A percentile compares a stretch with the other conserved stretches of the same genome.
These are phyloP conservation scores for Urophycis tenuis DNA, from an alignment of 2,797 vertebrate species.

Conservation along the genomic window DNA sequence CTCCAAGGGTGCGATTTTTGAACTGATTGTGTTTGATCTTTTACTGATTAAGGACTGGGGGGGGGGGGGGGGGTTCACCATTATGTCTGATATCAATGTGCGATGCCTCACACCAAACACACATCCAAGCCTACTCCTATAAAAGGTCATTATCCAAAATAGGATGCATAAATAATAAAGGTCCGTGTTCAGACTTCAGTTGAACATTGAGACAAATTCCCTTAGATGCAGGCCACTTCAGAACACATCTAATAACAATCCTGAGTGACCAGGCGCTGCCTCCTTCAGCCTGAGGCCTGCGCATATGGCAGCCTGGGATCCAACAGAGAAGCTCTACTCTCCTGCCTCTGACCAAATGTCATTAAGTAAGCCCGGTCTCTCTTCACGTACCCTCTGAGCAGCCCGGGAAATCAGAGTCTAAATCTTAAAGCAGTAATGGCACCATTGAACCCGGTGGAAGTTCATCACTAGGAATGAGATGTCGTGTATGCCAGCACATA, in stretches of 20 bases:
- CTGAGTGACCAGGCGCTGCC: neutral
- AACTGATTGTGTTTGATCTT: neutral
- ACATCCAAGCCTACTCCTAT: neutral
- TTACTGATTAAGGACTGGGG: neutral
- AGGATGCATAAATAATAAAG: neutral
- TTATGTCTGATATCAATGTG: neutral
- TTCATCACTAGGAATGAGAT: too few species aligned
- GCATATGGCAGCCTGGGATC: neutral
- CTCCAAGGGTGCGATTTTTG: neutral
- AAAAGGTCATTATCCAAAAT: neutral
- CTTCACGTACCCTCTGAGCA: too few species aligned
- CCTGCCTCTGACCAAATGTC: neutral
- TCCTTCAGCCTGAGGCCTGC: neutral
- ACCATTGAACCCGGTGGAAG: too few species aligned
- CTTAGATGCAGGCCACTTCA: neutral
- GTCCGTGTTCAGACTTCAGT: neutral
- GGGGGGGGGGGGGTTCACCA: neutral
- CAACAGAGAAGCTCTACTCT: neutral
- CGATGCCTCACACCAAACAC: neutral
- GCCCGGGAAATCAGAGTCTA: too few species aligned
- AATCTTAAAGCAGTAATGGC: too few species aligned
- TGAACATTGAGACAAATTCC: neutral
- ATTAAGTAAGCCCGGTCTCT: too few species aligned
- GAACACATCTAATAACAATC: neutral
- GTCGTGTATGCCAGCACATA: too few species aligned